A percentile compares a stretch with the other conserved stretches of the same genome.
Evolutionary conservation across 2,888 invertebrate genomes (phyloP).

Genomic region (Spodoptera exigua): DNA sequence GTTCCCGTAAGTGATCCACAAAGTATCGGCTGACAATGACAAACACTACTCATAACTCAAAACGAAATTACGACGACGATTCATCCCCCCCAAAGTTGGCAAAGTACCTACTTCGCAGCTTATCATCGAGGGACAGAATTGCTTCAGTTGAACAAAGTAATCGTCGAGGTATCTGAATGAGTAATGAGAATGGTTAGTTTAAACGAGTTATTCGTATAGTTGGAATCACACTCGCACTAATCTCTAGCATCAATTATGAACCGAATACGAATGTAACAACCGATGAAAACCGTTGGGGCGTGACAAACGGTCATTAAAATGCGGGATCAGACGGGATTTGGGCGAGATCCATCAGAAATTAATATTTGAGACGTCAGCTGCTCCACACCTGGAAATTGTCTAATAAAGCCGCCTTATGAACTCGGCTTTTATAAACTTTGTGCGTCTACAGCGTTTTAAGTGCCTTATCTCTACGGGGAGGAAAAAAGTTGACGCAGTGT

Average conservation of each 20-base stretch:
- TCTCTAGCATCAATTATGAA: slow-evolving; percentile 78
- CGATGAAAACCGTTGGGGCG: slow-evolving; percentile 62
- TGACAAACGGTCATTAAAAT: slow-evolving; percentile 73
- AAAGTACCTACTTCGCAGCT: slow-evolving; percentile 68
- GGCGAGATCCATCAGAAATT: slow-evolving; percentile 80
- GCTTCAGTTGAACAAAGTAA: slow-evolving; percentile 76
- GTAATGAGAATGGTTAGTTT: slow-evolving; percentile 73
- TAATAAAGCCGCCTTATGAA: slow-evolving; percentile 85
- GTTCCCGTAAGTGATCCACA: slow-evolving; percentile 40
- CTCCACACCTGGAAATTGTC: slow-evolving; percentile 81
- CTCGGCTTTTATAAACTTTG: slow-evolving; percentile 81
- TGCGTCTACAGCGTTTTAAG: slow-evolving; percentile 70
- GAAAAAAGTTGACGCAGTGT: slow-evolving; percentile 62
- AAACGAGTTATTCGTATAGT: slow-evolving; percentile 74
- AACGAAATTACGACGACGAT: slow-evolving; percentile 74
- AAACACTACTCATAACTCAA: slow-evolving; percentile 66
- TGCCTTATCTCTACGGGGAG: slow-evolving; percentile 66
- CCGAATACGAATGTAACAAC: slow-evolving; percentile 71
- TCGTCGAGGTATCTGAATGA: slow-evolving; percentile 75
- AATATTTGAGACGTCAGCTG: slow-evolving; percentile 83
- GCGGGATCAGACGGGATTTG: slow-evolving; percentile 68
- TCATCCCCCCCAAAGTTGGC: slow-evolving; percentile 72
- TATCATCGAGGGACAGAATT: slow-evolving; percentile 73
- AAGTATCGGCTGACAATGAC: slow-evolving; percentile 56
- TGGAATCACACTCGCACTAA: slow-evolving; percentile 74